Conservation (phyloP, 2,113 vertebrate species). For the Hystrix cristata region DNA sequence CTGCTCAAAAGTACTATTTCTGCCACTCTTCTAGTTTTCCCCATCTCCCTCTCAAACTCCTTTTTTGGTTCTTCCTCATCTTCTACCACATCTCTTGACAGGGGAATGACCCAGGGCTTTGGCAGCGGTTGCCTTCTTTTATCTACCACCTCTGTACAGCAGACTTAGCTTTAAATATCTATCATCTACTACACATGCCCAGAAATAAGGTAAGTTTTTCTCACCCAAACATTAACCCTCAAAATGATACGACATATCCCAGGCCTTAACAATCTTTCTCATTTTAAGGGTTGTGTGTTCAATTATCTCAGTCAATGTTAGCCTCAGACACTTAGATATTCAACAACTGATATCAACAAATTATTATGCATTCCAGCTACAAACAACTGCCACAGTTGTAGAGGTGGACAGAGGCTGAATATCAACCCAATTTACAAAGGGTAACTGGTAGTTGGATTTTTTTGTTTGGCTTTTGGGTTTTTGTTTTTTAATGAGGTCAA, state of each 20-base stretch:
- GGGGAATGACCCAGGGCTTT: neutral
- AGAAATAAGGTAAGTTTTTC: neutral
- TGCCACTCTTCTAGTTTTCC: neutral
- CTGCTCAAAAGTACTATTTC: neutral
- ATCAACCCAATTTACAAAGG: neutral
- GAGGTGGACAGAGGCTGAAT: neutral
- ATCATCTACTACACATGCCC: neutral
- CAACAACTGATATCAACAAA: constrained; percentile 30
- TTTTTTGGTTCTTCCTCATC: neutral
- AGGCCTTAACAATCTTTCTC: neutral
- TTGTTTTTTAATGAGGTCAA: neutral
- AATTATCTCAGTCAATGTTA: constrained; percentile 38
- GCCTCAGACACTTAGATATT: constrained; percentile 22
- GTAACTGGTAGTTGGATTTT: neutral
- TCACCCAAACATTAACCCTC: neutral
- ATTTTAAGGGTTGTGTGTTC: neutral
- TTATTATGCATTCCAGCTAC: neutral
- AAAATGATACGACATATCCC: neutral
- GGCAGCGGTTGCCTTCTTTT: neutral
- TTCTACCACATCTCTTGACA: neutral
- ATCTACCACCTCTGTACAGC: neutral
- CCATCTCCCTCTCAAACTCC: neutral
- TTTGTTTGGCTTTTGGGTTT: neutral
- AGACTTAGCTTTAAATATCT: neutral
- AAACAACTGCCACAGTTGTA: neutral